Base-by-base conservation (phyloP, 2,113 vertebrate species). In the Alouatta palliata region DNA sequence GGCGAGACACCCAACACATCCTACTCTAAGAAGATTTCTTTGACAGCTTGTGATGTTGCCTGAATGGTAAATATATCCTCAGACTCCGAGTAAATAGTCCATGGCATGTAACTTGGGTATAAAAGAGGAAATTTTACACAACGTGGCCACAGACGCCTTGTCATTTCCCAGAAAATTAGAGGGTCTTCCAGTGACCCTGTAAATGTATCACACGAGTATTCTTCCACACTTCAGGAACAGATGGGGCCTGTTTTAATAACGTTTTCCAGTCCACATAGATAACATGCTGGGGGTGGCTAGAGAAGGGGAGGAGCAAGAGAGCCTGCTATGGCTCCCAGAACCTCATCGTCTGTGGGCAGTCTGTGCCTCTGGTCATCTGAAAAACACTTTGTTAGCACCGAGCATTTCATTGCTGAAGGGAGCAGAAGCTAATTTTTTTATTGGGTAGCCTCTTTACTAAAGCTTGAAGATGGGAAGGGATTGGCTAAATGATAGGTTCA, bases 81-180 rank as follows among this genome's bases (percentile, higher is more conserved):
- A 98, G 98, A 96, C 98, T 98, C 95, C 71, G 45, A 96, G 98
- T 49, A 98, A 98, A 98, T 97, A 98, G 87, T 97, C 97, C 97
- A 64, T 45, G 91, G 94, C 91, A 87, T 92, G 96, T 97, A 97
- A 95, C 97, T 87, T 45, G 86, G 97, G 97, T 96, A 97, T 97
- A 97, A 98, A 98, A 97, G 97, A 98, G 95, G 91, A 98, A 96
- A 97, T 98, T 98, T 98, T 98, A 68, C 81, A 97, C 97, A 98
- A 66, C 27, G 73, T 98, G 91, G 96, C 98, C 98, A 97, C 97
- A 98, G 97, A 98, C 30, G 8, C 93, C 91, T 98, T 98, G 97
- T 98, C 95, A 97, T 96, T 98, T 98, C 97, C 97, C 97, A 97
- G 96, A 98, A 98, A 98, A 98, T 98, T 98, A 98, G 96, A 97